Evolutionary conservation across 2,888 invertebrate genomes (phyloP).

Genomic region (Myathropa florea): DNA sequence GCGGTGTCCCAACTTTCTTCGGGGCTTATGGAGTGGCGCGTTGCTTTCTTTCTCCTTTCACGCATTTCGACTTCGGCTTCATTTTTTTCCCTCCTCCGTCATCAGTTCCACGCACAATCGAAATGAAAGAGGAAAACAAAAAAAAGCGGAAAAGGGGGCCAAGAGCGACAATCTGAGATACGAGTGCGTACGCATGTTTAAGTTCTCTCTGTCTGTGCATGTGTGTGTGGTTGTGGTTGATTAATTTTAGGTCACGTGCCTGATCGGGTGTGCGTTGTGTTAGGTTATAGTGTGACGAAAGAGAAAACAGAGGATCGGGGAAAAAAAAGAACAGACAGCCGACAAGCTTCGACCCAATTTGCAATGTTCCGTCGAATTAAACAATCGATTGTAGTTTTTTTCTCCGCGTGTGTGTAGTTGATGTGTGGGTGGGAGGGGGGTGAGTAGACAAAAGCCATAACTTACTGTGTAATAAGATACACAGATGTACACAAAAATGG

Average conservation of each 20-base stretch:
- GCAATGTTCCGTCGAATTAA: conserved; percentile 35
- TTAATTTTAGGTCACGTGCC: conserved; percentile 61
- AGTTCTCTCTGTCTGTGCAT: neutral
- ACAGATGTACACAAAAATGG: conserved; percentile 1
- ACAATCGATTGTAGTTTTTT: conserved; percentile 3
- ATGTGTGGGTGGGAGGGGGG: neutral
- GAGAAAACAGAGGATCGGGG: conserved; percentile 16
- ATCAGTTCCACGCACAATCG: conserved; percentile 39
- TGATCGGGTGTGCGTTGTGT: conserved; percentile 32
- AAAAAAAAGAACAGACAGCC: neutral
- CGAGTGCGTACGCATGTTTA: conserved; percentile 36
- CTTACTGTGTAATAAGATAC: conserved; percentile 21
- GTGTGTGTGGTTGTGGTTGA: conserved; percentile 28
- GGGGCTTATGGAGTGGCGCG: neutral
- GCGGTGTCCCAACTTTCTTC: conserved; percentile 29
- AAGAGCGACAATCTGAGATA: conserved; percentile 35
- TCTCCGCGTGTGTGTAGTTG: neutral
- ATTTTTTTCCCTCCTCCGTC: neutral
- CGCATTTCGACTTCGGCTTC: conserved; percentile 11
- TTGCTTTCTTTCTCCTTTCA: conserved; percentile 51
- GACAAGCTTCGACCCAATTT: conserved; percentile 48
- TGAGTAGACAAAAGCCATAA: neutral
- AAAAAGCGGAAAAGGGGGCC: conserved; percentile 19
- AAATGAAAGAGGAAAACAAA: neutral
- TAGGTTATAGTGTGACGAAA: conserved; percentile 16